Evolutionary conservation across 2,113 vertebrate genomes (phyloP).

Genomic region (Prolemur simus): DNA sequence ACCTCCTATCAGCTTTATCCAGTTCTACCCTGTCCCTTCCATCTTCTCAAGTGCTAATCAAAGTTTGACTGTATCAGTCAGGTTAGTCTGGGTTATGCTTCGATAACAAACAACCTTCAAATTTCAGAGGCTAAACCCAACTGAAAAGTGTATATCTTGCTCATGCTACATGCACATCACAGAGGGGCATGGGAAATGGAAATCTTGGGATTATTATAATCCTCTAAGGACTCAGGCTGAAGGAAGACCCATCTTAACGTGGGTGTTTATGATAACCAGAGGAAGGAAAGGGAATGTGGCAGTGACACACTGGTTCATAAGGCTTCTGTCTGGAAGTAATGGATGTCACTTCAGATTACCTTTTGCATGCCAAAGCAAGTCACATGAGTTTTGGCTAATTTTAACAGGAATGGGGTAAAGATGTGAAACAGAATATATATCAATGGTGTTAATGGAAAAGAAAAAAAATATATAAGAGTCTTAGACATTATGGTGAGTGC

Average conservation of each 20-base stretch:
- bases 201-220: background rate
- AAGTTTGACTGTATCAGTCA: background rate
- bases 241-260: background rate
- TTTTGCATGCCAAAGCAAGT: background rate
- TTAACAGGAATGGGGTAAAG: background rate
- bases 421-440: background rate
- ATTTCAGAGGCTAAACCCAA: background rate
- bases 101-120: background rate
- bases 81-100: background rate
- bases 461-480: background rate
- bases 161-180: background rate
- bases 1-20: background rate
- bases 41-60: background rate
- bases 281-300: background rate
- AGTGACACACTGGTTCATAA: background rate
- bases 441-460: background rate
- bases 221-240: background rate
- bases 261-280: background rate
- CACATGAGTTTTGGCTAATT: background rate
- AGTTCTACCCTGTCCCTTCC: background rate
- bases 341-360: background rate
- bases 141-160: background rate
- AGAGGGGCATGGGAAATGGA: fast-evolving
- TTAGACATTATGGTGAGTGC: background rate
- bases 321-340: constrained; percentile 24